Evolutionary conservation across 30 jellyfish, hydroid and myxozoan species (phyloP).

Genomic region (Aurelia sp.): DNA sequence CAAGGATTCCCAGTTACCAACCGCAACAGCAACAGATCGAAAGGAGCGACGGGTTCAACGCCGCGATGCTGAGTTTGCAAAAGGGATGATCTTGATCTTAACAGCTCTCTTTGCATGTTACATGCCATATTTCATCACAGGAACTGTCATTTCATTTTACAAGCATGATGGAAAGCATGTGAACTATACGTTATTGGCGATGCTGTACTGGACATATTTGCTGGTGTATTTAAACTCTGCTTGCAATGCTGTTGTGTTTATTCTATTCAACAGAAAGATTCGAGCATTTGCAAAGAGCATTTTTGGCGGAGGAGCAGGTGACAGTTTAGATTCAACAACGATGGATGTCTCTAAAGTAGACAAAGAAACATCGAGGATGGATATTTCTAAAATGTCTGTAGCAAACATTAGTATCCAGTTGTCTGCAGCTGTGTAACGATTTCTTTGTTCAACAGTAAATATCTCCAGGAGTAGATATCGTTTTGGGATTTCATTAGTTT

Average conservation of each 20-base stretch:
- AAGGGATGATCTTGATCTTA: conserved; percentile 7
- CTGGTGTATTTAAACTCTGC: conserved; percentile 36
- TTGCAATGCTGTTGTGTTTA: conserved; percentile 23
- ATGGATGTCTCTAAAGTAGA: too few relatives aligned
- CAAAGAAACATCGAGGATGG: too few relatives aligned
- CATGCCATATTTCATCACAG: conserved; percentile 20
- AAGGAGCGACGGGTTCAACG: not conserved
- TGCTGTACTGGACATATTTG: conserved; percentile 30
- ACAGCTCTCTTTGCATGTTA: not conserved
- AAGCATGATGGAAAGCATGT: not conserved
- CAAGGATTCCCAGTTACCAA: not conserved
- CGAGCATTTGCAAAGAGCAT: not conserved
- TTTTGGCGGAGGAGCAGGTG: too few relatives aligned
- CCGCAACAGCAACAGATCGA: not conserved
- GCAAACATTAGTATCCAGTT: too few relatives aligned
- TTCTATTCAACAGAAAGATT: conserved; percentile 7
- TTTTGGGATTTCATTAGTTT: too few relatives aligned
- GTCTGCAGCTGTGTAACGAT: too few relatives aligned
- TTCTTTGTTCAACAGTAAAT: too few relatives aligned
- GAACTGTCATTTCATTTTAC: not conserved
- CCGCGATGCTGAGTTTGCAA: conserved; percentile 14
- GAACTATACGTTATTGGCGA: not conserved
- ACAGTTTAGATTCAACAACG: too few relatives aligned
- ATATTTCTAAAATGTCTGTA: too few relatives aligned
- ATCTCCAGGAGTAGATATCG: too few relatives aligned